Evolutionary conservation across 2,797 vertebrate species (phyloP).

Genomic region (Tauraco hartlaubi): DNA sequence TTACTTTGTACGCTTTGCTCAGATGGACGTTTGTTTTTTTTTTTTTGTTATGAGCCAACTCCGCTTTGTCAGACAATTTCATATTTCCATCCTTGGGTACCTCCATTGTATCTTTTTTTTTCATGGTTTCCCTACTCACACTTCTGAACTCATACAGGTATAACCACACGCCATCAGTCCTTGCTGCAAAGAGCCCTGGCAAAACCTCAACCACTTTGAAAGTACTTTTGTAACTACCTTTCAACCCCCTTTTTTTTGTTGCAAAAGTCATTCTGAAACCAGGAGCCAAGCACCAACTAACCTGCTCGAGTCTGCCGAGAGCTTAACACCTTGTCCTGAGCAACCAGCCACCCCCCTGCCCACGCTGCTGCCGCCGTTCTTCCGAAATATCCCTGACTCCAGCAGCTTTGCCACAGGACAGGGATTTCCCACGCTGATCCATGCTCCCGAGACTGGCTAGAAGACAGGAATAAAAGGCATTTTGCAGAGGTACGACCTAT

Average conservation of each 20-base stretch:
- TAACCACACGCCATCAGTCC: rapidly evolving
- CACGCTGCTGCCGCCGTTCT: background rate
- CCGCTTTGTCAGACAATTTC: background rate
- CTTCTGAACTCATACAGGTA: background rate
- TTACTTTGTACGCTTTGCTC: background rate
- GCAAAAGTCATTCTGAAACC: background rate
- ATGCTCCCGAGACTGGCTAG: rapidly evolving
- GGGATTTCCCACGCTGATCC: background rate
- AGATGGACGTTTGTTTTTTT: background rate
- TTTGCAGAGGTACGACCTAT: background rate
- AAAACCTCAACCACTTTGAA: background rate
- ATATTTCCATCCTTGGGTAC: background rate
- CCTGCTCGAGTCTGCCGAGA: background rate
- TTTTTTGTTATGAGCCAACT: background rate
- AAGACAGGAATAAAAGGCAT: background rate
- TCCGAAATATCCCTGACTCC: background rate
- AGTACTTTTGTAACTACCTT: background rate
- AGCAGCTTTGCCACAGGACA: background rate
- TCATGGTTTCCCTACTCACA: rapidly evolving
- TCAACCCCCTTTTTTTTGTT: background rate
- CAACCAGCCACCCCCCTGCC: background rate
- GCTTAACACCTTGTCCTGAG: background rate
- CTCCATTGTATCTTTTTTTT: rapidly evolving
- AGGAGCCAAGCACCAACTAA: background rate
- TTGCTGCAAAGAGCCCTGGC: background rate